Evolutionary conservation across 2,797 vertebrate genomes (phyloP).

Genomic region (Chromobotia macracanthus): DNA sequence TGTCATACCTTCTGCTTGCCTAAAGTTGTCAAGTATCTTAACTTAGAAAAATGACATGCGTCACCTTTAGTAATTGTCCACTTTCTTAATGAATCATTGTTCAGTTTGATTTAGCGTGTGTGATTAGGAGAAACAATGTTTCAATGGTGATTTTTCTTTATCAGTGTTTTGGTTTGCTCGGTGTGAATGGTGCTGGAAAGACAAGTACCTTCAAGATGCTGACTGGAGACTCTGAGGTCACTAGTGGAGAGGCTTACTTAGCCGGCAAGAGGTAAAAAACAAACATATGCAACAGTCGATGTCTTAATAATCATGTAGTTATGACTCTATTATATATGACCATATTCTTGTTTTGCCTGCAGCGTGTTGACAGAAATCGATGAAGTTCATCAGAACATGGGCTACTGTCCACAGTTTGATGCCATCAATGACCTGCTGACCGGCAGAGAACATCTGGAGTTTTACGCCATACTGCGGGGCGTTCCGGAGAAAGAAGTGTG

Average conservation of each 20-base stretch:
- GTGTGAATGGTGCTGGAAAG: constrained; percentile 96
- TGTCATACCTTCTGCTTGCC: too few relatives aligned
- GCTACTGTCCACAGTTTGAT: constrained; percentile 97
- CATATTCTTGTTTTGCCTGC: constrained; percentile 25
- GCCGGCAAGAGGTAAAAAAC: constrained; percentile 87
- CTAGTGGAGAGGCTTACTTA: constrained; percentile 90
- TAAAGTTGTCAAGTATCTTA: too few relatives aligned
- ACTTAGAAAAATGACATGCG: too few relatives aligned
- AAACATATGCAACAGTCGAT: neutral
- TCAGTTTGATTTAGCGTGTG: too few relatives aligned
- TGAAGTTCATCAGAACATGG: constrained; percentile 97
- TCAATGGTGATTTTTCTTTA: constrained; percentile 33
- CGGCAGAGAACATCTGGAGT: constrained; percentile 93
- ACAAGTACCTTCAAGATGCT: constrained; percentile 98
- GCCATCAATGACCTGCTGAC: constrained; percentile 94
- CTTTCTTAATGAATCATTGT: too few relatives aligned
- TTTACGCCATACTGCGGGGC: constrained; percentile 93
- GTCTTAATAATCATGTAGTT: neutral
- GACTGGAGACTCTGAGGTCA: constrained; percentile 85
- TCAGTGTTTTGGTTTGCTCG: constrained; percentile 95
- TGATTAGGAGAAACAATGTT: neutral
- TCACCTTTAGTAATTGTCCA: too few relatives aligned
- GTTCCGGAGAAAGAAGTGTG: constrained; percentile 97
- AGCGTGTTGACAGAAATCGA: constrained; percentile 90
- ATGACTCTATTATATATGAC: neutral